Evolutionary conservation across 2,888 invertebrate genomes (phyloP).

Genomic region (Synergus laeviventris): DNA sequence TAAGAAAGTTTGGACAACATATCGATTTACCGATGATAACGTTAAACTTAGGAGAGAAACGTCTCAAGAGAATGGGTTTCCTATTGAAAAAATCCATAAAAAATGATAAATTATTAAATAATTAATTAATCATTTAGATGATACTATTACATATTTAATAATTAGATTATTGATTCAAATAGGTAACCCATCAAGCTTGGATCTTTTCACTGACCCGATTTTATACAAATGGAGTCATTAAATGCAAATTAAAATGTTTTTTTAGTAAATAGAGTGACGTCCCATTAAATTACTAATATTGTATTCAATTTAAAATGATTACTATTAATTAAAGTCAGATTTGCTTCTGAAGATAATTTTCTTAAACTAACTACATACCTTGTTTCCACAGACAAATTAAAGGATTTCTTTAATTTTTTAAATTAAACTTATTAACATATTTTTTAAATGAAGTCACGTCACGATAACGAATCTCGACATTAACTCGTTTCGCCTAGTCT

Average conservation of each 20-base stretch:
- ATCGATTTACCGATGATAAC: conserved; percentile 24
- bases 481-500: conserved; percentile 10
- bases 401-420: neutral
- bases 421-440: neutral
- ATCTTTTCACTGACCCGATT: neutral
- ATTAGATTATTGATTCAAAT: neutral
- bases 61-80: neutral
- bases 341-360: neutral
- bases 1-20: conserved; percentile 26
- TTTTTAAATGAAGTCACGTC: neutral
- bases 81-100: conserved; percentile 1
- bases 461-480: conserved; percentile 8
- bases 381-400: neutral
- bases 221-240: conserved; percentile 4
- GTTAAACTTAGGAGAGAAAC: conserved; percentile 2
- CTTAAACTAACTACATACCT: neutral
- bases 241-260: conserved; percentile 14
- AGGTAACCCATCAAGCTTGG: neutral
- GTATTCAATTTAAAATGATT: neutral
- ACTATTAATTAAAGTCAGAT: neutral
- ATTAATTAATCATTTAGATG: neutral
- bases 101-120: neutral
- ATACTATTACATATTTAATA: neutral
- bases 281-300: neutral
- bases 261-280: neutral